Base-by-base conservation (phyloP, 2,113 vertebrate species). In the Aegypius monachus region DNA sequence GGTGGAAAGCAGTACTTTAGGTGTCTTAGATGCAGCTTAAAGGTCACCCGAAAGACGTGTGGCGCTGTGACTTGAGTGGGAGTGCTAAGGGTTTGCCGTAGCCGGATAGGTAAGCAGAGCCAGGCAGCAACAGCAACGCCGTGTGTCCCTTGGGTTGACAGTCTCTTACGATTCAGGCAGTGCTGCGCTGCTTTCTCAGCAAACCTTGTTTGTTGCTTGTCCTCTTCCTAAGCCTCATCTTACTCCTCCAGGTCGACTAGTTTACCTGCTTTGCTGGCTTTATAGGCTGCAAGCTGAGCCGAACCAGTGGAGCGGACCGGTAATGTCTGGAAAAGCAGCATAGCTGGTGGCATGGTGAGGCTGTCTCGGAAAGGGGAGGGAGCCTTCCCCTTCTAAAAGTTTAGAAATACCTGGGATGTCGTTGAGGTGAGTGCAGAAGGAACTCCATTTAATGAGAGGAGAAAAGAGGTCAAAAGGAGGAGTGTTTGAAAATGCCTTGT, bases 271-370 rank as follows among this genome's bases (percentile, higher is more conserved):
- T 40, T 8, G 42, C 11, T 17, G 61, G 72, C 62, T 53, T 7
- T 55, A n/a, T 56, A 4, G 79, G 29, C 67, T 31, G 34, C 8
- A n/a, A 80, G 88, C 42, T 26, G 62, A 81, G 79, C 50, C 0
- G 1, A 42, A 27, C 11, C 71, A 8, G 43, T 11, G 43, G 50
- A 47, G 27, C 2, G 1, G 56, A 10, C 29, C 0, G 1, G 26
- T 34, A 5, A 0, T 12, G 32, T n/a, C 34, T 42, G 86, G 78
- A 50, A 65, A 72, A 86, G 22, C 47, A n/a, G 67, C 0, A 0
- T 72, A 59, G 61, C 55, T 53, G 67, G 22, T 2, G 1, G 31
- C 1, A 0, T 55, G 72, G 58, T 15, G 47, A 66, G 53, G 59
- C 86, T 5, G 7, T 8, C 62, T 66, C 0, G 0, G 77, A 55